These are phyloP conservation scores for Temnothorax unifasciatus DNA, from an alignment of 2,888 invertebrate species.

Conservation along the genomic window DNA sequence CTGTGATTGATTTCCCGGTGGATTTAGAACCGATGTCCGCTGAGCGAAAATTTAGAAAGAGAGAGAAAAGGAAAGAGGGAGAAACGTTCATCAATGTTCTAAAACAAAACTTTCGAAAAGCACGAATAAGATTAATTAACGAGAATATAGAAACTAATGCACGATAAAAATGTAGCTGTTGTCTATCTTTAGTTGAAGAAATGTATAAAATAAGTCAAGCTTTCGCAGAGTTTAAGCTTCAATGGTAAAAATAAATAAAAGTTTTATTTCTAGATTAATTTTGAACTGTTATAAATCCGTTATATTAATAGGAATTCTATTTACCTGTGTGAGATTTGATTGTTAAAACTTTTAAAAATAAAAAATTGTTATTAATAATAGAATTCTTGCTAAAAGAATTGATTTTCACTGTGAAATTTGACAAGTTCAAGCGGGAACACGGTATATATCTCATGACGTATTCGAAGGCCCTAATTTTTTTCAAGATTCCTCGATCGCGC, in stretches of 20 bases:
- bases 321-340: background rate
- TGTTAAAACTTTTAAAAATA: background rate
- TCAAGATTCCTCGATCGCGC: constrained; percentile 53
- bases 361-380: background rate
- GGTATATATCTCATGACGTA: background rate
- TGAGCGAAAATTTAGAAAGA: constrained; percentile 23
- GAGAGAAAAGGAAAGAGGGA: background rate
- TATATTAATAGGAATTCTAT: background rate
- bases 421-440: background rate
- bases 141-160: background rate
- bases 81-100: constrained; percentile 15
- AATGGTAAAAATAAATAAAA: background rate
- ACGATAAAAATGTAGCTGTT: background rate
- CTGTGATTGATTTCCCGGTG: constrained; percentile 53
- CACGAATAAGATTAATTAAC: background rate
- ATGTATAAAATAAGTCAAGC: background rate
- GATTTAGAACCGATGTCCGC: constrained; percentile 35
- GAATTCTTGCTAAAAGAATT: background rate
- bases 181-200: background rate
- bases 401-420: background rate
- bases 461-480: constrained; percentile 39
- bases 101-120: background rate
- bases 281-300: background rate
- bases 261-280: constrained; percentile 7
- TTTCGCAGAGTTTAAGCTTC: background rate